Evolutionary conservation across 2,888 invertebrate species (phyloP).

Genomic region (Trichogramma evanescens): DNA sequence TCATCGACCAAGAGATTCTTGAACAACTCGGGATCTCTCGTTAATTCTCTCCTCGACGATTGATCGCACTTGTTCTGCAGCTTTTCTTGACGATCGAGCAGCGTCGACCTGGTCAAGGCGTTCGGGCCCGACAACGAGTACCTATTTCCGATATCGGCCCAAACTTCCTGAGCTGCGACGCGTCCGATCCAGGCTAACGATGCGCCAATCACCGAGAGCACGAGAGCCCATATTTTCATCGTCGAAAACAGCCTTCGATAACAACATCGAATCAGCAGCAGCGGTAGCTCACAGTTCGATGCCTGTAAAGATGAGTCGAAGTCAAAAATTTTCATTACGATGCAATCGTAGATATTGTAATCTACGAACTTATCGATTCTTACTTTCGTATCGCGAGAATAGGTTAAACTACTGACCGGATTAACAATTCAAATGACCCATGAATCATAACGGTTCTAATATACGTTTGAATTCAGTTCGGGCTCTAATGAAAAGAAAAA

Average conservation of each 20-base stretch:
- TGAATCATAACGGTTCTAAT: too few species aligned
- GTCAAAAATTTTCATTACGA: too few species aligned
- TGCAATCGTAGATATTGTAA: too few species aligned
- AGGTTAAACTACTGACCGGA: too few species aligned
- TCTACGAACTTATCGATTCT: too few species aligned
- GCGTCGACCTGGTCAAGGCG: constrained; percentile 39
- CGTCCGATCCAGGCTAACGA: neutral
- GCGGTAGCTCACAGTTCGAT: too few species aligned
- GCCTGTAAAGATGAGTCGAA: too few species aligned
- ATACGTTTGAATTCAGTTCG: too few species aligned
- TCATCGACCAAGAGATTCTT: constrained; percentile 80
- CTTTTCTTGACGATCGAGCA: constrained; percentile 42
- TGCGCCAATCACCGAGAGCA: neutral
- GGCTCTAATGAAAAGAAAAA: too few species aligned
- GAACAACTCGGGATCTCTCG: constrained; percentile 51
- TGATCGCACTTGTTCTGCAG: constrained; percentile 41
- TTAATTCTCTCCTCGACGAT: neutral
- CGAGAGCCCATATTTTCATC: constrained; percentile 17
- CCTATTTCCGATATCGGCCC: constrained; percentile 16
- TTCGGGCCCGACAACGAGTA: constrained; percentile 40
- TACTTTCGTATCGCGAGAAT: too few species aligned
- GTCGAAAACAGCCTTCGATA: neutral
- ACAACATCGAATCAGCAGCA: too few species aligned
- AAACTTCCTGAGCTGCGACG: constrained; percentile 9
- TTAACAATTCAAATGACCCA: too few species aligned